Evolutionary conservation across 1,140 invertebrate species (phyloP), one percentile per base, ranked within the genome.

Genomic region (Listronotus bonariensis): DNA sequence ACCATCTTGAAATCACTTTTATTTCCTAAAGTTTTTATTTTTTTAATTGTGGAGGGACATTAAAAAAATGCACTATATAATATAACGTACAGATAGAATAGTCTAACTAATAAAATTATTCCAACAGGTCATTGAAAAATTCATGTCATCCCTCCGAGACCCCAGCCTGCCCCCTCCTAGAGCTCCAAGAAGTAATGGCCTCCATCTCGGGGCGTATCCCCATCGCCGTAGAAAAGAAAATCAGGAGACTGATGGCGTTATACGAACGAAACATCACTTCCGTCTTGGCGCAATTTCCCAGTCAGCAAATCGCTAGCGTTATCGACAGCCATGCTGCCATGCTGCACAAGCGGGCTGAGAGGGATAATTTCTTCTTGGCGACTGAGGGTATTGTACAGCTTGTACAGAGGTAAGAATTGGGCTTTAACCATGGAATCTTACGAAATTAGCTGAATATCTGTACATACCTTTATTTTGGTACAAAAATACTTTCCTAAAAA

Each of bases 251-350:
- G 36, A 96, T 99, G 94, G 88, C 90, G 0, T 81, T 94, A 0
- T 99, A 99, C 78, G 93, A 96, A 74, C 88, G 93, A 54, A 99
- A 99, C 74, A 98, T 99, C 32, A 99, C 97, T 0, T 97, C 95
- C 20, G 95, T 99, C n/a, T 80, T 99, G 10, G 95, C 93, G 14
- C 95, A 98, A 82, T 99, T 99, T 81, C 97, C 97, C 0, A 97
- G 95, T 74, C 96, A 98, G 78, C 93, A 97, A 49, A 98, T 99
- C 53, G 96, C 96, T 15, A 95, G 90, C 75, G 95, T 97, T 3
- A 97, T 99, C 68, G 96, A 75, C 76, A 91, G 90, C 42, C 92
- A 96, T 79, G 93, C 94, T 0, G 95, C 95, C 0, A 96, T 92
- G 0, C 81, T 98, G n/a, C 91, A 92, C 52, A 96, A 95, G 76